phyloP scores from a whole-genome alignment of 2,797 vertebrate species.

The Erethizon dorsatum region DNA sequence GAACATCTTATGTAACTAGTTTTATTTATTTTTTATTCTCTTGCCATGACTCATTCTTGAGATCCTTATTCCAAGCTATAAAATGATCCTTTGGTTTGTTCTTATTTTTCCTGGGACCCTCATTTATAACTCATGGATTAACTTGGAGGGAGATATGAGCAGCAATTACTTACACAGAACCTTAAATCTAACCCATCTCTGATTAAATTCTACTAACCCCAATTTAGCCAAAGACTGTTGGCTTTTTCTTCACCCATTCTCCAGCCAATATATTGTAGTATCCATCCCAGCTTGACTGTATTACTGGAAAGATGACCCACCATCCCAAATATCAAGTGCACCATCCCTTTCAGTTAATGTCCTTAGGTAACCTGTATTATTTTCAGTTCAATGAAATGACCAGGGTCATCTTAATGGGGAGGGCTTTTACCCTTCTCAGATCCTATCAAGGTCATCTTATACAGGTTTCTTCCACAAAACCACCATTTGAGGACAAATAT shows the following conservation, averaged over 20 bases:
- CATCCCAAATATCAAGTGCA: background rate
- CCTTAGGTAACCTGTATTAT: background rate
- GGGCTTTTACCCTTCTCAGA: background rate
- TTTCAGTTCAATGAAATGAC: background rate
- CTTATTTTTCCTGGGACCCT: background rate
- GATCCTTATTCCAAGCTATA: background rate
- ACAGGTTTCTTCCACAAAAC: background rate
- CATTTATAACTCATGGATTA: background rate
- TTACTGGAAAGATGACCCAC: background rate
- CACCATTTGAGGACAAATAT: background rate
- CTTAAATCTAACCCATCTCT: background rate
- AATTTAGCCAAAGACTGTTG: background rate
- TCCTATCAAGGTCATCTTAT: background rate
- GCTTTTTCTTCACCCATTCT: background rate
- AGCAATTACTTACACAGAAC: background rate
- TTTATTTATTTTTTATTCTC: background rate
- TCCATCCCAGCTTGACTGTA: background rate
- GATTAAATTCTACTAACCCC: background rate
- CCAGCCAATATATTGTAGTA: background rate
- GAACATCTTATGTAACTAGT: background rate
- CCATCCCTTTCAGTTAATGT: background rate
- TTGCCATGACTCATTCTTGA: background rate
- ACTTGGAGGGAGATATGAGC: background rate
- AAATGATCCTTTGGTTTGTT: background rate
- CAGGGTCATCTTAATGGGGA: background rate